Conservation (phyloP, 2,113 vertebrate genomes). For the Cololabis saira region DNA sequence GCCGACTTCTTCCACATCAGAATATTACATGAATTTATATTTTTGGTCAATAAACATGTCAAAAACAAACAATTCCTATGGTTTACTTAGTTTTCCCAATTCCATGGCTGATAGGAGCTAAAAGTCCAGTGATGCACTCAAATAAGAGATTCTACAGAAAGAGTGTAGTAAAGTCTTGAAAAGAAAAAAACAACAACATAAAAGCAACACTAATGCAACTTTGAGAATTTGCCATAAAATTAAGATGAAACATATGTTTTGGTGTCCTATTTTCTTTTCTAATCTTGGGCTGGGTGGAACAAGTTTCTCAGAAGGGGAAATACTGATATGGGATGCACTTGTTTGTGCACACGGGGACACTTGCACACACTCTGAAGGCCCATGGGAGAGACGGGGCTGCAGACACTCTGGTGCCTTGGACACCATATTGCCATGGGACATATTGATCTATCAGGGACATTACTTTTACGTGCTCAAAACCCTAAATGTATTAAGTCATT, state of each 20-base stretch:
- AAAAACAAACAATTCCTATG: too few species aligned
- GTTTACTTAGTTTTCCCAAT: too few species aligned
- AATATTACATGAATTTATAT: too few species aligned
- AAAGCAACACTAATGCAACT: too few species aligned
- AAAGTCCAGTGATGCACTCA: not conserved
- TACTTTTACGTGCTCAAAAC: slow-evolving; percentile 8
- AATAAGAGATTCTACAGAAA: slow-evolving; percentile 1
- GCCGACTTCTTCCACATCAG: too few species aligned
- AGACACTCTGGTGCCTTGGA: slow-evolving; percentile 62
- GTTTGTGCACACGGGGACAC: slow-evolving; percentile 15
- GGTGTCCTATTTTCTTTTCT: slow-evolving; percentile 60
- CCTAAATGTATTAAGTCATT: too few species aligned
- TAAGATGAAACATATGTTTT: slow-evolving; percentile 1
- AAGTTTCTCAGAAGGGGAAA: slow-evolving; percentile 41
- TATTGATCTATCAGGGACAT: slow-evolving; percentile 30
- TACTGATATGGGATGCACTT: slow-evolving; percentile 33
- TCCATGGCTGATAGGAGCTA: not conserved
- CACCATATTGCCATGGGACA: slow-evolving; percentile 37
- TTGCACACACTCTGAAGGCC: slow-evolving; percentile 14
- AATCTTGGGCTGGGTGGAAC: slow-evolving; percentile 53
- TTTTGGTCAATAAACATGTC: too few species aligned
- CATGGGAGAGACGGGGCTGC: slow-evolving; percentile 42
- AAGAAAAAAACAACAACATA: not conserved
- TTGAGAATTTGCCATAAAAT: too few species aligned
- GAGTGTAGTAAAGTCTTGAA: not conserved